phyloP scores from a whole-genome alignment of 2,113 vertebrate species.

The Hassar affinis region DNA sequence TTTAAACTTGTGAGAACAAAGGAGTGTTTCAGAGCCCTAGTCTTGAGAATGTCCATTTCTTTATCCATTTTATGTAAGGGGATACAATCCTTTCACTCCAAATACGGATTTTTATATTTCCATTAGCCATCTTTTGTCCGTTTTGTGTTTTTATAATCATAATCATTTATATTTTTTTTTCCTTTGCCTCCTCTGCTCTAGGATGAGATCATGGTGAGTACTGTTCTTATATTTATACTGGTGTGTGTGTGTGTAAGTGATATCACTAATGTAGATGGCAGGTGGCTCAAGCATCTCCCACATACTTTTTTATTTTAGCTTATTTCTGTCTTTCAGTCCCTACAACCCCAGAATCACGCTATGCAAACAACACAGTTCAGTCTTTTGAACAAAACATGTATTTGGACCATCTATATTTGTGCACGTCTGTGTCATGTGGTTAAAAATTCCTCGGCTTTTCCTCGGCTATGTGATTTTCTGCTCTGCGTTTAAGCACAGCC shows the following conservation, averaged over 20 bases:
- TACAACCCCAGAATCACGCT: not conserved
- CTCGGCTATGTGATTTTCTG: slow-evolving; percentile 2
- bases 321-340: not conserved
- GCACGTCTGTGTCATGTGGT: not conserved
- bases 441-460: slow-evolving; percentile 3
- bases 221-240: slow-evolving; percentile 30
- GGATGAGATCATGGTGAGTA: slow-evolving; percentile 78
- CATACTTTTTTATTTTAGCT: not conserved
- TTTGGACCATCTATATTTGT: slow-evolving; percentile 10
- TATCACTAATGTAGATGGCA: slow-evolving; percentile 25
- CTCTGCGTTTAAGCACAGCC: not conserved
- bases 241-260: slow-evolving; percentile 22
- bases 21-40: not conserved
- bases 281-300: slow-evolving; percentile 25
- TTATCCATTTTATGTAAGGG: not conserved
- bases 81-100: not conserved
- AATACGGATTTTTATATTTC: not conserved
- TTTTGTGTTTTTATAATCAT: slow-evolving; percentile 30
- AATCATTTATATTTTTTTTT: slow-evolving; percentile 52
- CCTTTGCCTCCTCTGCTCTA: slow-evolving; percentile 48
- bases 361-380: not conserved
- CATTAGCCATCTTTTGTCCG: not conserved
- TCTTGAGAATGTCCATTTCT: not conserved
- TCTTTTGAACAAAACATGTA: not conserved
- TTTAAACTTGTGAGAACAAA: not conserved